Evolutionary conservation across 2,888 invertebrate genomes (phyloP).

Genomic region (Eupithecia inturbata): DNA sequence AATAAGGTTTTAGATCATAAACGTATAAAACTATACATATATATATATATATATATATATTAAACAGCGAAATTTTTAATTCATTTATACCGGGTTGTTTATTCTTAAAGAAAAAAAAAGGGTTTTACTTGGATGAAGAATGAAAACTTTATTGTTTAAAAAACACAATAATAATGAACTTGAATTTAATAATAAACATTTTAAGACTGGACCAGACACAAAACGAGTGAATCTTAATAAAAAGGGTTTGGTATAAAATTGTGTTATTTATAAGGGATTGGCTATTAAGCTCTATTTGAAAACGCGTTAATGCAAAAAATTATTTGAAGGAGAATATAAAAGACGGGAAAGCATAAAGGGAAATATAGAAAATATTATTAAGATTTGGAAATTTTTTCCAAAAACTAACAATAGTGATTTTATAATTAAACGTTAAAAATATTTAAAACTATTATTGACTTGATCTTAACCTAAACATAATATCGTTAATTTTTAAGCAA

Average conservation of each 20-base stretch:
- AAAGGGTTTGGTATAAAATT: conserved; percentile 13
- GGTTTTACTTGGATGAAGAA: background rate
- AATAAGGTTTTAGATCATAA: too few species aligned
- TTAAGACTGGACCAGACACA: background rate
- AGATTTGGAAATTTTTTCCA: background rate
- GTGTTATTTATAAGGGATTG: conserved; percentile 6
- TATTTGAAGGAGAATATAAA: conserved; percentile 1
- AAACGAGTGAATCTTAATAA: background rate
- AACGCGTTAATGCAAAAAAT: conserved; percentile 17
- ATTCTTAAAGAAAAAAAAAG: background rate
- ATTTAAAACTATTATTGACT: conserved; percentile 7
- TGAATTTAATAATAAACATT: background rate
- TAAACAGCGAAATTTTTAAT: background rate
- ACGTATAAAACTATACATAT: too few species aligned
- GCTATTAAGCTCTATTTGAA: conserved; percentile 23
- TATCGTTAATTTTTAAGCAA: background rate
- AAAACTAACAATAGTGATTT: background rate
- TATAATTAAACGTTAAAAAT: background rate
- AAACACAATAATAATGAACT: background rate
- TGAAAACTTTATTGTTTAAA: background rate
- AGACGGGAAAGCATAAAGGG: background rate
- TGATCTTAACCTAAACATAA: conserved; percentile 4
- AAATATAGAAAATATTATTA: background rate
- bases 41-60: too few species aligned
- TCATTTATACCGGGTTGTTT: background rate